Conservation (phyloP, 2,113 vertebrate species). For the Sturnus vulgaris region DNA sequence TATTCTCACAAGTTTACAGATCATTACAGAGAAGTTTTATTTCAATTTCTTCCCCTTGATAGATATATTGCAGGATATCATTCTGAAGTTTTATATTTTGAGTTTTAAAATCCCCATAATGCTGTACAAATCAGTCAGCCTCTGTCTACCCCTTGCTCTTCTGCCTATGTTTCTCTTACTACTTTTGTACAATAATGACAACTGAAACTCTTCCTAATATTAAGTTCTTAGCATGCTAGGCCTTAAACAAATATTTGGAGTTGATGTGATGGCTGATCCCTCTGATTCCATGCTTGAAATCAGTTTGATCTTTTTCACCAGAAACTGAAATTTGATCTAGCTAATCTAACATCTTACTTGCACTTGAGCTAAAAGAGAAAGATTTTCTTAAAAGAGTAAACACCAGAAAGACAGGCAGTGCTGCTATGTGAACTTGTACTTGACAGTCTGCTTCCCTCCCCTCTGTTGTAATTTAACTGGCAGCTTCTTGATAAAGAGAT, state of each 20-base stretch:
- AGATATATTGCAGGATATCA: neutral
- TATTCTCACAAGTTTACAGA: neutral
- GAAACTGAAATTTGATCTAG: neutral
- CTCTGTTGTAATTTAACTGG: neutral
- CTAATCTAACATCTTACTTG: neutral
- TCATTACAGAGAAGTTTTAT: neutral
- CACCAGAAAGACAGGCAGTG: neutral
- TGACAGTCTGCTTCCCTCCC: accelerated
- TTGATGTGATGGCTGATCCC: neutral
- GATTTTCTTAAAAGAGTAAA: neutral
- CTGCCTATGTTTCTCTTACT: neutral
- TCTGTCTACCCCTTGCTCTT: neutral
- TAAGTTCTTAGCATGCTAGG: neutral
- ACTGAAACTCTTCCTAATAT: neutral
- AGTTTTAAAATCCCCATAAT: neutral
- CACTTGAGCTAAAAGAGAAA: neutral
- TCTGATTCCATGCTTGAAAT: neutral
- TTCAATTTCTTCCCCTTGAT: neutral
- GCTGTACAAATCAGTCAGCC: neutral
- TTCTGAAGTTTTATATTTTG: neutral
- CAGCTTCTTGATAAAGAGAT: neutral
- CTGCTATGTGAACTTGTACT: neutral
- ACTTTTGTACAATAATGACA: neutral
- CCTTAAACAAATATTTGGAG: neutral
- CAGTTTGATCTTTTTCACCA: neutral